phyloP scores from a whole-genome alignment of 2,113 vertebrate species.

The Lepus europaeus region DNA sequence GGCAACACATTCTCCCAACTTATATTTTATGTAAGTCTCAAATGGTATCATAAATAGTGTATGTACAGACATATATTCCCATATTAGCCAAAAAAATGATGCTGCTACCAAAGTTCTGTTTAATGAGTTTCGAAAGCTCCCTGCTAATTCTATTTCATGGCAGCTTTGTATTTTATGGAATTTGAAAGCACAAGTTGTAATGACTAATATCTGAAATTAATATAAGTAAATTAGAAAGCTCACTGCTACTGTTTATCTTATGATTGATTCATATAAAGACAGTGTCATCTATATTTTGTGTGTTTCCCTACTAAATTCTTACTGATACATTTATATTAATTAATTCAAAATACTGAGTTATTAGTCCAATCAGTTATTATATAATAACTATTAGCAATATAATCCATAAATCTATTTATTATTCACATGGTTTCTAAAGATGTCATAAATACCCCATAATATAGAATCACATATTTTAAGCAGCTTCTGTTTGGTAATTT shows the following conservation, averaged over 20 bases:
- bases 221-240: constrained; percentile 62
- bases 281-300: constrained; percentile 1
- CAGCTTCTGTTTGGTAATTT: not conserved
- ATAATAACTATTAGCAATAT: constrained; percentile 35
- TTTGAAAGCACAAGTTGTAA: constrained; percentile 72
- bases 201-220: constrained; percentile 77
- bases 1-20: constrained; percentile 76
- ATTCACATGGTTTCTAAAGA: constrained; percentile 45
- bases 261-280: constrained; percentile 54
- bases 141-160: constrained; percentile 77
- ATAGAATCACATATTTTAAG: not conserved
- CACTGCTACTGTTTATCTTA: constrained; percentile 39
- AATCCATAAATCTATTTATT: constrained; percentile 57
- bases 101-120: constrained; percentile 57
- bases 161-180: constrained; percentile 72
- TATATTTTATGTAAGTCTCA: constrained; percentile 82
- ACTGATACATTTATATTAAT: constrained; percentile 48
- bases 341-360: constrained; percentile 48
- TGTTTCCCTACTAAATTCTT: constrained; percentile 25
- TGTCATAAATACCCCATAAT: not conserved
- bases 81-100: constrained; percentile 65
- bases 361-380: not conserved
- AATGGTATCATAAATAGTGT: constrained; percentile 77
- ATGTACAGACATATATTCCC: constrained; percentile 64
- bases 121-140: constrained; percentile 75